Percentiles rank a stretch among this genome's conserved stretches.
phyloP scores from a whole-genome alignment of 2,797 vertebrate genomes.

The Tympanoctomys barrerae region DNA sequence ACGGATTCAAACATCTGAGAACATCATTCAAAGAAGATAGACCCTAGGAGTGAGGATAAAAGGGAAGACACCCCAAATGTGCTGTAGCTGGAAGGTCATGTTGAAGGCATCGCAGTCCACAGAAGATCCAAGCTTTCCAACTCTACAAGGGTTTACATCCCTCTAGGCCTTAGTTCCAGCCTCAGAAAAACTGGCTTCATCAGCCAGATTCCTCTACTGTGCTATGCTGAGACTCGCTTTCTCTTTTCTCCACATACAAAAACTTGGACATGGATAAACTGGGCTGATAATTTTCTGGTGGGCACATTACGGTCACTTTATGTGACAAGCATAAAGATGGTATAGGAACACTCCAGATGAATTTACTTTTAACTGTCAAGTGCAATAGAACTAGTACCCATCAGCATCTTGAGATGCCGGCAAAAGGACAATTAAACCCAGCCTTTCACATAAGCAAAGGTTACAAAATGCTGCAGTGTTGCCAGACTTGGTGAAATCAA shows the following conservation, averaged over 20 bases:
- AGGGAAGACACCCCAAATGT: background rate
- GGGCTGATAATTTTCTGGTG: conserved; percentile 58
- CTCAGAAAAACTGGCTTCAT: background rate
- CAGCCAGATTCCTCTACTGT: background rate
- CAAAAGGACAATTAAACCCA: conserved; percentile 72
- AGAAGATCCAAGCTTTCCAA: background rate
- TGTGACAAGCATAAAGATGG: conserved; percentile 70
- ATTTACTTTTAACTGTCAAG: conserved; percentile 79
- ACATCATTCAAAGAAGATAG: background rate
- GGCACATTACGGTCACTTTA: conserved; percentile 62
- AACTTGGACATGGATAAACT: background rate
- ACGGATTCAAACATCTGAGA: background rate
- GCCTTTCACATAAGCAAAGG: conserved; percentile 75
- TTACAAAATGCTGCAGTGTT: conserved; percentile 70
- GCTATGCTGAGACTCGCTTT: background rate
- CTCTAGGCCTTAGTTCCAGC: background rate
- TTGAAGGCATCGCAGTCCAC: background rate
- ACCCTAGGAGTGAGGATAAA: background rate
- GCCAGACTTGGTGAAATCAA: conserved; percentile 76
- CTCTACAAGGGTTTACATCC: background rate
- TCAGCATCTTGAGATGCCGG: conserved; percentile 65
- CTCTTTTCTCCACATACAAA: background rate
- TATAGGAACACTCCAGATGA: conserved; percentile 62
- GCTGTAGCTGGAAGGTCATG: background rate
- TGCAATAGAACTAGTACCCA: conserved; percentile 67